Evolutionary conservation across 92 coral and sea anemone genomes (phyloP), one percentile per base, ranked within the genome.

Genomic region (Ricordea florida): DNA sequence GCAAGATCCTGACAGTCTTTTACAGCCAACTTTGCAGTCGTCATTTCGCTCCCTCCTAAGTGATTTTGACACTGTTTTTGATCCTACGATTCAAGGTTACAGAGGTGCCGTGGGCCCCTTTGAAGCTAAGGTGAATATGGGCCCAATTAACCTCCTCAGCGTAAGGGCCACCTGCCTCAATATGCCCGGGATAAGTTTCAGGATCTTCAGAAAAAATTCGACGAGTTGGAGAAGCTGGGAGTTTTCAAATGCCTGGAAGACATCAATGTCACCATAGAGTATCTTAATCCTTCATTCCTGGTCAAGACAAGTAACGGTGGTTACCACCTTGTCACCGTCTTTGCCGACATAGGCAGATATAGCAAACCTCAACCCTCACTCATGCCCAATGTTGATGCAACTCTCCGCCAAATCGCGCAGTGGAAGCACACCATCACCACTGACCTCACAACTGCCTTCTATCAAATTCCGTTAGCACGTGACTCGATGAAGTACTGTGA

Each of bases 41-140:
- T 1, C 42, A 57, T 66, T 27, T 73, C 38, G 18, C 42, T 59
- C 37, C 6, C 21, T 33, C 38, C 20, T 38, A 29, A 29, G 46
- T 15, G 35, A 30, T 28, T 70, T 28, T 37, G 62, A 30, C 29
- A 21, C 26, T 15, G 35, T 48, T 13, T 66, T 74, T 25, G 44
- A 62, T 46, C 92, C 84, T 0, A 41, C 59, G 17, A 14, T 87
- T 23, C 71, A 74, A 52, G 92, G 92, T 13, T 85, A 80, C 78
- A 86, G 74, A 52, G 92, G 87, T 16, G 79, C 87, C 18, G 83
- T 60, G 23, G 92, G 92, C 14, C 84, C 87, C 30, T 64, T 73
- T 37, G 4, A 85, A 58, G 90, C 90, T 32, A 78, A 62, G 24
- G 90, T 85, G 1, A 85, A 84, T 48, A 85, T 85, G 86, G 86